Conservation (phyloP, 2,113 vertebrate genomes). For the Leptosomus discolor region DNA sequence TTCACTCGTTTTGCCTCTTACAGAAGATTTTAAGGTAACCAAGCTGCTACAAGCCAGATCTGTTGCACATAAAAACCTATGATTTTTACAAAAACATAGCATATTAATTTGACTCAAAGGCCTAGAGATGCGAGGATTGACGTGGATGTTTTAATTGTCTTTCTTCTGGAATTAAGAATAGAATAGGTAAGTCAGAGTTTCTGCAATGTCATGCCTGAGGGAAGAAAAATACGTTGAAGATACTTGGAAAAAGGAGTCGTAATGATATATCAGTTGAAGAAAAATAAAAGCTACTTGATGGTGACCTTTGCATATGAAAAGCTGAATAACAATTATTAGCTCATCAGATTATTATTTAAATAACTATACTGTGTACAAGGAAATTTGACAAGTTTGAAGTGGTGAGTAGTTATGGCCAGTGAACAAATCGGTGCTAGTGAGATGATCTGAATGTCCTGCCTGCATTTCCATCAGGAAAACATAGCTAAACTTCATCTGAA, state of each 20-base stretch:
- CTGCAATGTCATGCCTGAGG: not conserved
- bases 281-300: not conserved
- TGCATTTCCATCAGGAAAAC: not conserved
- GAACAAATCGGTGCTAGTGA: not conserved
- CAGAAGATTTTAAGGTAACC: not conserved
- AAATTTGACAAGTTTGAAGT: not conserved
- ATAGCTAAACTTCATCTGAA: not conserved
- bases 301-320: not conserved
- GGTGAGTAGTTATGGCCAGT: not conserved
- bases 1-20: not conserved
- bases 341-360: not conserved
- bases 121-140: not conserved
- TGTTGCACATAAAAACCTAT: too few relatives aligned
- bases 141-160: not conserved
- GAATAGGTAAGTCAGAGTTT: not conserved
- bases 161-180: not conserved
- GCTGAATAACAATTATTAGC: not conserved
- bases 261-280: not conserved
- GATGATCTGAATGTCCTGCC: not conserved
- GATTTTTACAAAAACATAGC: not conserved
- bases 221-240: not conserved
- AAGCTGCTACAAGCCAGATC: not conserved
- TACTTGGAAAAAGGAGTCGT: not conserved
- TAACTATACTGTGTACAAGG: not conserved
- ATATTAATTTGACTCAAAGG: not conserved